Evolutionary conservation across 2,113 vertebrate species (phyloP).

Genomic region (Urocolius indicus): DNA sequence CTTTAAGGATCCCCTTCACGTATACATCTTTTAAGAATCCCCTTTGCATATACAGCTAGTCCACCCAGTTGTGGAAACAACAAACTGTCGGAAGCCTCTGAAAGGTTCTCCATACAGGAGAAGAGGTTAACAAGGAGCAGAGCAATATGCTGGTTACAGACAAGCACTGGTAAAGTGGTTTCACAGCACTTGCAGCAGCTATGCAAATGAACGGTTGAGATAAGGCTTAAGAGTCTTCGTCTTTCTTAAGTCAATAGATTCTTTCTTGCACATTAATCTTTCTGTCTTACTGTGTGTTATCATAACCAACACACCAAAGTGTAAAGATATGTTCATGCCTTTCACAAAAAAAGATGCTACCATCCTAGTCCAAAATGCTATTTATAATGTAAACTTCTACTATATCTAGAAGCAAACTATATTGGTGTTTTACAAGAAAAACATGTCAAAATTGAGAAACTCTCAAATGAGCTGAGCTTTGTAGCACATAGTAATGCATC

Average conservation of each 20-base stretch:
- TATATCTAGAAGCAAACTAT: not conserved
- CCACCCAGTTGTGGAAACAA: not conserved
- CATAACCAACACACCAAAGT: not conserved
- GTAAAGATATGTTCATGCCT: not conserved
- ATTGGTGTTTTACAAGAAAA: not conserved
- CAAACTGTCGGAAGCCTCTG: not conserved
- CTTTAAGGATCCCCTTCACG: not conserved
- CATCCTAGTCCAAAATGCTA: not conserved
- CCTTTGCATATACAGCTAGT: not conserved
- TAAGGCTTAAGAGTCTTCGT: not conserved
- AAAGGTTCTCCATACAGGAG: not conserved
- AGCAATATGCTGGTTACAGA: not conserved
- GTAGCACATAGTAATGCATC: not conserved
- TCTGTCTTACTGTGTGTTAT: not conserved
- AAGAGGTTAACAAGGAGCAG: not conserved
- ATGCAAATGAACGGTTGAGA: not conserved
- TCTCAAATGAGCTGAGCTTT: not conserved
- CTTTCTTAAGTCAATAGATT: not conserved
- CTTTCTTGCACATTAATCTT: not conserved
- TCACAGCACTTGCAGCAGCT: not conserved
- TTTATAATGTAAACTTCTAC: not conserved
- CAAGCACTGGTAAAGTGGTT: not conserved
- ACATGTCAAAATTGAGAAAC: not conserved
- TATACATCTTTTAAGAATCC: not conserved
- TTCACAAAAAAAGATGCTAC: not conserved